Evolutionary conservation across 2,797 vertebrate species (phyloP).

Genomic region (Pygocentrus nattereri): DNA sequence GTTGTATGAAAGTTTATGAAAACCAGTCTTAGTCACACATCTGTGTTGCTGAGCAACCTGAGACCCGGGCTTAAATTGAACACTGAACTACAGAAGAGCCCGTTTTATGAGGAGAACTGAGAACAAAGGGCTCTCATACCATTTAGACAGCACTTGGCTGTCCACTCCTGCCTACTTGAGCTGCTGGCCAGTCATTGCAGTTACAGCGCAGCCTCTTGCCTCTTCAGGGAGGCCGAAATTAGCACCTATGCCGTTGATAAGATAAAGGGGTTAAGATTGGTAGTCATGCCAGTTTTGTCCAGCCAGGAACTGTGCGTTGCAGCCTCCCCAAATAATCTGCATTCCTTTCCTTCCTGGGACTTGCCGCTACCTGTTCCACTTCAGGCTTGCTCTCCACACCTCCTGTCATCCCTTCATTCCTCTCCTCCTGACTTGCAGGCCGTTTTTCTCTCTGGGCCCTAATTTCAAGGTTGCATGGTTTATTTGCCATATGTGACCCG

Average conservation of each 20-base stretch:
- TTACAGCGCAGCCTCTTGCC: conserved; percentile 1
- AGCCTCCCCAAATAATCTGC: conserved; percentile 43
- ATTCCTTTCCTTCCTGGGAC: conserved; percentile 52
- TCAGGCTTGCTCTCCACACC: conserved; percentile 20
- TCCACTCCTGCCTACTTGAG: neutral
- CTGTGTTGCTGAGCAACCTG: conserved; percentile 7
- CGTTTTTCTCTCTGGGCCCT: neutral
- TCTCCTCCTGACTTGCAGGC: neutral
- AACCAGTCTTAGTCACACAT: neutral
- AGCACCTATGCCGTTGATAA: conserved; percentile 23
- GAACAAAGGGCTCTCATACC: neutral
- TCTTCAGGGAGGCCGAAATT: conserved; percentile 39
- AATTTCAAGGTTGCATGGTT: neutral
- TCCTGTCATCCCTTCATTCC: neutral
- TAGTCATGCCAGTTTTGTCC: conserved; percentile 37
- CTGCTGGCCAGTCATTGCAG: conserved; percentile 6
- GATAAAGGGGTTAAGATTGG: conserved; percentile 43
- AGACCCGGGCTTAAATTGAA: neutral
- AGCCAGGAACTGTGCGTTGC: conserved; percentile 24
- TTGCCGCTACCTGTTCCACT: conserved; percentile 45
- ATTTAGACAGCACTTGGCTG: neutral
- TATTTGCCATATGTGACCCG: neutral
- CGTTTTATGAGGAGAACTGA: neutral
- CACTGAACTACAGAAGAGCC: neutral
- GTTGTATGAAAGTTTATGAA: neutral